phyloP scores from a whole-genome alignment of 2,113 vertebrate species.

The Delphinapterus leucas region DNA sequence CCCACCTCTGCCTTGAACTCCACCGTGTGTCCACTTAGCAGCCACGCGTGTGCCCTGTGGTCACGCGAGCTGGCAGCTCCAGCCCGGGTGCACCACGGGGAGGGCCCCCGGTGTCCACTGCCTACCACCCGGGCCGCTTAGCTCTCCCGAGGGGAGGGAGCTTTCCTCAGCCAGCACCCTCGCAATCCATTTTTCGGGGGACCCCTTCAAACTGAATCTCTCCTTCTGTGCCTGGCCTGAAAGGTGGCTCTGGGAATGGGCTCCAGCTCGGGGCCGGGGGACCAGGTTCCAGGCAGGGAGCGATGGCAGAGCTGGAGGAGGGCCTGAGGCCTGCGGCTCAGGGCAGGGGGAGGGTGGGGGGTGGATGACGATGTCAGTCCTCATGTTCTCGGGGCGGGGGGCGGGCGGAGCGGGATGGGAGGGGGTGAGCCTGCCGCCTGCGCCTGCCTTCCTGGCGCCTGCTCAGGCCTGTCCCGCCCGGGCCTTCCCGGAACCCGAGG shows the following conservation, averaged over 20 bases:
- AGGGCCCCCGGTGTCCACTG: not conserved
- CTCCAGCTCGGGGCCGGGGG: not conserved
- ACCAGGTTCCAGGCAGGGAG: not conserved
- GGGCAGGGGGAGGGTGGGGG: accelerated
- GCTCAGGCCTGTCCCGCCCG: not conserved
- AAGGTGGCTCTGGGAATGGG: not conserved
- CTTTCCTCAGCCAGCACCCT: not conserved
- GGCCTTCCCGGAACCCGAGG: not conserved
- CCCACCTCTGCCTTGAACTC: accelerated
- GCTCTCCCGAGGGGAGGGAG: not conserved
- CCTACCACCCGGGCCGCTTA: accelerated
- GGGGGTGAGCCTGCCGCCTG: not conserved
- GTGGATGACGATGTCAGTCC: not conserved
- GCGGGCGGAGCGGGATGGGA: not conserved
- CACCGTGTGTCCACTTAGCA: accelerated
- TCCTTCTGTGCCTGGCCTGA: accelerated
- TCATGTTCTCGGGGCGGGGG: not conserved
- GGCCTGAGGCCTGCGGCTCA: accelerated
- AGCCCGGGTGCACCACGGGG: accelerated
- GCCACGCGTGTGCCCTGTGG: not conserved
- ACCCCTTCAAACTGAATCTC: accelerated
- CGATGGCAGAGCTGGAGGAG: accelerated
- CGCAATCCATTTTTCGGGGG: too few relatives aligned
- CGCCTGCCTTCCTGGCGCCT: not conserved
- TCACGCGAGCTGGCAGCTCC: accelerated